phyloP scores from a whole-genome alignment of 2,797 vertebrate genomes.

The Apodemus agrarius region DNA sequence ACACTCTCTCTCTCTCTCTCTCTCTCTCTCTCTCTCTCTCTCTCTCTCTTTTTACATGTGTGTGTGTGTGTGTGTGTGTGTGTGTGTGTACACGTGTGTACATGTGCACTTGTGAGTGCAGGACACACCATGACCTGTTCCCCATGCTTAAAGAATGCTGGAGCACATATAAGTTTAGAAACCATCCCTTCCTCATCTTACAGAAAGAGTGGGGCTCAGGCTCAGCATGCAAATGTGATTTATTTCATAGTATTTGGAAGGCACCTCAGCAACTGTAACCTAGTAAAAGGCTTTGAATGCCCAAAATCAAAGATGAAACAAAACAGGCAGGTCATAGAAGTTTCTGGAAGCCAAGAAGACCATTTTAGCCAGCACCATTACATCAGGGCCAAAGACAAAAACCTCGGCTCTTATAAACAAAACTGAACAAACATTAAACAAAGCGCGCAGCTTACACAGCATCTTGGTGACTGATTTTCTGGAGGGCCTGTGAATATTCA shows the following conservation, averaged over 20 bases:
- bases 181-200: neutral
- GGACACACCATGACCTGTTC: neutral
- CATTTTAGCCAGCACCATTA: neutral
- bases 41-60: too few relatives aligned
- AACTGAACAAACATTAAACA: neutral
- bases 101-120: neutral
- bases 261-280: neutral
- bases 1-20: too few relatives aligned
- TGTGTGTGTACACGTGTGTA: rapidly evolving
- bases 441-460: slow-evolving; percentile 73
- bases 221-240: neutral
- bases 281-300: neutral
- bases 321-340: neutral
- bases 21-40: too few relatives aligned
- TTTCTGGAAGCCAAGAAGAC: neutral
- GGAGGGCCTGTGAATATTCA: slow-evolving; percentile 85
- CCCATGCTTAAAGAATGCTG: neutral
- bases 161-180: neutral
- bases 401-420: neutral
- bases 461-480: slow-evolving; percentile 88
- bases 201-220: neutral
- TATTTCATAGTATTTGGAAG: neutral
- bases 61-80: too few relatives aligned
- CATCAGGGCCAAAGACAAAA: neutral
- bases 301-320: slow-evolving; percentile 12